Evolutionary conservation across 2,888 invertebrate genomes (phyloP), one percentile per base, ranked within the genome.

Genomic region (Amphiduros pacificus): DNA sequence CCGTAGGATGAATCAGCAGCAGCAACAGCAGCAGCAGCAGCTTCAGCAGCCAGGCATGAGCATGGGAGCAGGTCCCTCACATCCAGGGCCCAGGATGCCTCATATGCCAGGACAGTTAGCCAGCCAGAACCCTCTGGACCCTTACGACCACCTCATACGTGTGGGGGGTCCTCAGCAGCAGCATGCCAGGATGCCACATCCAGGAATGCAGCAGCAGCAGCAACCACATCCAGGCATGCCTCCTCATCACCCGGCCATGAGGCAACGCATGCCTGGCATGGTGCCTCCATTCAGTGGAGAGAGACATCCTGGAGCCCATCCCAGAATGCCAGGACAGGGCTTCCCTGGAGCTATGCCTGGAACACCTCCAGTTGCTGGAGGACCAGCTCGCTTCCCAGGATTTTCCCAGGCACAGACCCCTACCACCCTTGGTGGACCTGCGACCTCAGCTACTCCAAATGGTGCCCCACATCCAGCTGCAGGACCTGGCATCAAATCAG

Each of bases 1-100:
- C 32, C 78, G 81, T 61, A 24, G 55, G 11, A 41, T 55, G 9
- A 55, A 27, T 50, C 69, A 67, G 53, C 64, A 58, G 32, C 63
- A 56, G 41, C 31, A 56, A 29, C 54, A 60, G 27, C 58, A 64
- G 26, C 61, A 57, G 20, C 62, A 61, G 49, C 53, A 52, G 53
- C 20, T 51, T 9, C 50, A 28, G 2, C 49, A 50, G 32, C 58
- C 40, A 2, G 60, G 60, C 1, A 49, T 57, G 55, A 26, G 40
- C 31, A 28, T 14, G 36, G 36, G 9, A 14, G 9, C 36, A 9
- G 11, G 11, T 9, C 9, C 36, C 14, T 9, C 11, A 14, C 36
- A 36, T 11, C 36, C 36, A 36, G 36, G 36, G n/a, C n/a, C n/a
- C n/a, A n/a, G n/a, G n/a, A n/a, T n/a, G n/a, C n/a, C n/a, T n/a